A percentile compares a stretch with the other conserved stretches of the same genome.
These are phyloP conservation scores for Acanthosepion esculentum DNA, from an alignment of 2,888 invertebrate species.

Conservation along the genomic window DNA sequence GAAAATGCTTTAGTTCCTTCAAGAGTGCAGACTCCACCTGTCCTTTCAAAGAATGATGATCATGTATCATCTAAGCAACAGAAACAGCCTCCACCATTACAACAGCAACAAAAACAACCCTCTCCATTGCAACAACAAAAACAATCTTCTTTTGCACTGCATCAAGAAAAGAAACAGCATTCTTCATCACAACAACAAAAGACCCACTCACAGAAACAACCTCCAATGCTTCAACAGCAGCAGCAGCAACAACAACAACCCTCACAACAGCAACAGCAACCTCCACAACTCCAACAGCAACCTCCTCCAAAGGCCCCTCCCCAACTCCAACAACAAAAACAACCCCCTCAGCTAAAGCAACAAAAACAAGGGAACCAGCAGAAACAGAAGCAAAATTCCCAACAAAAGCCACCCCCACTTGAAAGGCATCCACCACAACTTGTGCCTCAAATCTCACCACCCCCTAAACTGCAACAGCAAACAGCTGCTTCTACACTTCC, in stretches of 20 bases:
- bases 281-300: neutral
- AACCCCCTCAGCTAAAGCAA: neutral
- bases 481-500: neutral
- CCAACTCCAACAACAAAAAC: slow-evolving; percentile 23
- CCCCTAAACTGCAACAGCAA: neutral
- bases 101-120: slow-evolving; percentile 35
- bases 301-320: neutral
- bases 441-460: neutral
- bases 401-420: neutral
- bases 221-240: neutral
- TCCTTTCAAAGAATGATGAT: slow-evolving; percentile 33
- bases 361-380: neutral
- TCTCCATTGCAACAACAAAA: slow-evolving; percentile 25
- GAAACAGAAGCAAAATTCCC: neutral
- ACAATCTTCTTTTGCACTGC: neutral
- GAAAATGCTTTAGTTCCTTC: slow-evolving; percentile 33
- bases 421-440: slow-evolving; percentile 34
- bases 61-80: neutral
- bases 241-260: neutral
- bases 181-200: neutral
- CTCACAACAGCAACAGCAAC: neutral
- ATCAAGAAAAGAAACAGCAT: slow-evolving; percentile 23
- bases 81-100: slow-evolving; percentile 1
- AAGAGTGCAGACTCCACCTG: neutral
- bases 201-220: slow-evolving; percentile 24